These are phyloP conservation scores for Hydrozoanthus tunicans DNA, from an alignment of 64 coral and sea anemone genomes.

Conservation along the genomic window DNA sequence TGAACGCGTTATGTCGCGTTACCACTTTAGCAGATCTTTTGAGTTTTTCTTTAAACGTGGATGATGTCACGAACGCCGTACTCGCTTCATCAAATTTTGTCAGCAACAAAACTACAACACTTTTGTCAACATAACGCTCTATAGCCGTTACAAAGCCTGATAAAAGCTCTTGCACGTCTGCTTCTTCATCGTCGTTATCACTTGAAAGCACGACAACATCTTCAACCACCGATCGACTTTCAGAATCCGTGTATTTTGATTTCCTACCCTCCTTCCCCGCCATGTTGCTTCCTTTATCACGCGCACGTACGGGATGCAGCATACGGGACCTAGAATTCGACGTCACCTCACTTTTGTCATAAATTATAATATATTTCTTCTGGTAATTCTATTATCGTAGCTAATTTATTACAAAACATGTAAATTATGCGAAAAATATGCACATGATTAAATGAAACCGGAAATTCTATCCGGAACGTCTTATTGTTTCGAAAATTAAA, in stretches of 20 bases:
- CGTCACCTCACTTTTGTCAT: background rate
- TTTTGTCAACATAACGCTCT: conserved; percentile 53
- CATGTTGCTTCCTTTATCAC: conserved; percentile 51
- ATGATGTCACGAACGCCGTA: conserved; percentile 62
- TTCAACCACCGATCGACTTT: background rate
- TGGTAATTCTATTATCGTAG: background rate
- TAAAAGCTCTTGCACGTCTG: conserved; percentile 68
- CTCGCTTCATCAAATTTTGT: conserved; percentile 68
- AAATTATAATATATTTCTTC: conserved; percentile 1
- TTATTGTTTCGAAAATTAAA: too few species aligned
- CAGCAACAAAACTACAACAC: conserved; percentile 63
- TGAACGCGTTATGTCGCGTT: conserved; percentile 61
- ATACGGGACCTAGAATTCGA: background rate
- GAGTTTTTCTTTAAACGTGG: conserved; percentile 64
- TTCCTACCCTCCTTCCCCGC: background rate
- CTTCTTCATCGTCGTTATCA: conserved; percentile 72
- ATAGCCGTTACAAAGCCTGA: conserved; percentile 63
- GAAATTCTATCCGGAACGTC: too few species aligned
- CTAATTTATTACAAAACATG: conserved; percentile 69
- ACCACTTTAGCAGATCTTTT: conserved; percentile 41
- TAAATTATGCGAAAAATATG: conserved; percentile 13
- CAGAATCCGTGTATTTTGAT: background rate
- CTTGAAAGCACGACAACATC: conserved; percentile 60
- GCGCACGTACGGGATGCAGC: background rate
- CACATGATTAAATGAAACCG: too few species aligned